Percentiles rank a stretch among this genome's conserved stretches.
phyloP scores from a whole-genome alignment of 2,797 vertebrate species.

The Pristis pectinata region DNA sequence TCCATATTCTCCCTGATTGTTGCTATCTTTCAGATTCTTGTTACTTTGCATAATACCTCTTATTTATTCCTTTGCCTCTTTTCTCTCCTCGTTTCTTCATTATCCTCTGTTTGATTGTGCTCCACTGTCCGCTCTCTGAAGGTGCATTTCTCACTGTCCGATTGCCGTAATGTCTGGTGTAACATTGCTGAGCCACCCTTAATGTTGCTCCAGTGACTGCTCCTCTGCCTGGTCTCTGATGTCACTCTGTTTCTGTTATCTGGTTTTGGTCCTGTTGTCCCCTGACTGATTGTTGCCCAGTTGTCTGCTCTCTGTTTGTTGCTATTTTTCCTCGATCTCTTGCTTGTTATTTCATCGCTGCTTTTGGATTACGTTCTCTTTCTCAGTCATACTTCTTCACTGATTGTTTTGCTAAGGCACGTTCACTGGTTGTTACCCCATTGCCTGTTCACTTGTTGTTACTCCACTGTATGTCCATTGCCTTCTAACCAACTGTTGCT shows the following conservation, averaged over 20 bases:
- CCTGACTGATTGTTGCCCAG: not conserved
- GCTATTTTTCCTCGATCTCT: not conserved
- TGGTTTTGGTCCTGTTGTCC: not conserved
- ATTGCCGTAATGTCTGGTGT: too few species aligned
- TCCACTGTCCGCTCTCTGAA: not conserved
- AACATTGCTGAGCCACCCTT: too few species aligned
- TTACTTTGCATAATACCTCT: not conserved
- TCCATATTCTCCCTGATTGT: not conserved
- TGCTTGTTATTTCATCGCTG: not conserved
- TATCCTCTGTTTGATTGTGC: not conserved
- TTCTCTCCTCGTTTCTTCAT: not conserved
- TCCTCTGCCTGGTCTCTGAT: not conserved
- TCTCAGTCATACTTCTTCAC: not conserved
- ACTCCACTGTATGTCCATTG: not conserved
- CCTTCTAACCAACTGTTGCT: not conserved
- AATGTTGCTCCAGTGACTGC: not conserved
- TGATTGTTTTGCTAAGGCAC: too few species aligned
- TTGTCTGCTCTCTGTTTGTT: not conserved
- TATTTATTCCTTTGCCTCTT: not conserved
- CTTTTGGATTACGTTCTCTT: not conserved
- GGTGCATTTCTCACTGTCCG: too few species aligned
- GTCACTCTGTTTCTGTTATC: not conserved
- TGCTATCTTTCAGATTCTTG: not conserved
- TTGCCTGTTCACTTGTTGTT: not conserved
- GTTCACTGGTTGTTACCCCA: not conserved